Evolutionary conservation across 2,888 invertebrate genomes (phyloP).

Genomic region (Pachymerium ferrugineum): DNA sequence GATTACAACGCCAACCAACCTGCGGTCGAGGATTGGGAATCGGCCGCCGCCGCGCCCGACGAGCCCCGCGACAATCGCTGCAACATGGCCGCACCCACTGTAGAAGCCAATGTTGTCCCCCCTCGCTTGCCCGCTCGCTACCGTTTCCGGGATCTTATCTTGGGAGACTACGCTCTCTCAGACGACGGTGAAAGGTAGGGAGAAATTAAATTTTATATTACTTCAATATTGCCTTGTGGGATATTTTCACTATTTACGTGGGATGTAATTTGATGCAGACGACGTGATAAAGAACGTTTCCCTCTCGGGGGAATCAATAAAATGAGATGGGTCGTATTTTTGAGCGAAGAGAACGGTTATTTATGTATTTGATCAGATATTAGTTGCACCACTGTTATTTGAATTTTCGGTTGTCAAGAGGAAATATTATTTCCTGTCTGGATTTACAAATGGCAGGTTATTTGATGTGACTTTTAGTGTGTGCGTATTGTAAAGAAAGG

Average conservation of each 20-base stretch:
- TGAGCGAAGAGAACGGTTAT: not conserved
- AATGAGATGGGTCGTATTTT: not conserved
- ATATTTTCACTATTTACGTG: not conserved
- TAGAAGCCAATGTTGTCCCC: constrained; percentile 39
- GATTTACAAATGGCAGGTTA: no score
- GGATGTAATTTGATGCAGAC: not conserved
- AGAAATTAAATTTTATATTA: not conserved
- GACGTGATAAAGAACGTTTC: not conserved
- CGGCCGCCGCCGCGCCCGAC: constrained; percentile 17
- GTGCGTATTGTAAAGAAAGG: no score
- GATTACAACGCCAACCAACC: constrained; percentile 33
- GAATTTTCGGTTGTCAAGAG: no score
- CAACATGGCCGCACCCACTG: constrained; percentile 31
- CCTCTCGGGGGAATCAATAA: not conserved
- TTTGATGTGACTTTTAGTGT: no score
- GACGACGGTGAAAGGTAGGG: constrained; percentile 70
- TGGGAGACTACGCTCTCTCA: constrained; percentile 69
- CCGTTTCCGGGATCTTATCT: constrained; percentile 67
- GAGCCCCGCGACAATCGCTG: constrained; percentile 11
- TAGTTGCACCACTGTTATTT: no score
- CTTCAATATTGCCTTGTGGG: not conserved
- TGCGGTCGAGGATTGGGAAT: constrained; percentile 29
- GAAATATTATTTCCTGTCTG: no score
- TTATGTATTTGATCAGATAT: no score
- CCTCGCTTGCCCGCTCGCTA: constrained; percentile 62